A percentile compares a stretch with the other conserved stretches of the same genome.
Conservation (phyloP, 2,113 vertebrate genomes). For the Datnioides undecimradiatus region DNA sequence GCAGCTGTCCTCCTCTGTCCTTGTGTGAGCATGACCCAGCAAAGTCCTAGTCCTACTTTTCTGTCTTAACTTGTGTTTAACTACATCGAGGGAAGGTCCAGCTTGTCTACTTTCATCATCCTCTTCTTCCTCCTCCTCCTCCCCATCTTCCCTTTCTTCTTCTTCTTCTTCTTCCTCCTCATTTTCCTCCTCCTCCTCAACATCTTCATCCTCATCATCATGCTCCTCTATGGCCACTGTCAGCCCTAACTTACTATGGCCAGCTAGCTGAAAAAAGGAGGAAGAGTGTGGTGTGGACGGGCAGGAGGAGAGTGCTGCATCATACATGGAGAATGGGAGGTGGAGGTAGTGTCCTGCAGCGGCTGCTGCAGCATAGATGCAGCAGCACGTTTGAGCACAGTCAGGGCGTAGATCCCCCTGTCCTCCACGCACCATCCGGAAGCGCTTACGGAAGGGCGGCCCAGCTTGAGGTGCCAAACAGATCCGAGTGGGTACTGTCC, state of each 20-base stretch:
- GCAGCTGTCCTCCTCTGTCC: conserved; percentile 82
- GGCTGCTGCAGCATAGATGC: conserved; percentile 88
- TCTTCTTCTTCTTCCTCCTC: conserved; percentile 69
- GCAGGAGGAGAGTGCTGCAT: conserved; percentile 83
- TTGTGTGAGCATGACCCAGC: conserved; percentile 45
- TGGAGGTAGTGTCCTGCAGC: conserved; percentile 91
- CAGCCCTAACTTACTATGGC: conserved; percentile 72
- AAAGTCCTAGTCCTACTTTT: conserved; percentile 72
- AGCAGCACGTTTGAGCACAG: conserved; percentile 92
- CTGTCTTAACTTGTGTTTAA: conserved; percentile 72
- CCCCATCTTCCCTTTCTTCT: conserved; percentile 46
- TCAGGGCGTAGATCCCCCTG: conserved; percentile 83
- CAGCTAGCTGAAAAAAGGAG: conserved; percentile 75
- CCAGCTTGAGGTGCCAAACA: conserved; percentile 89
- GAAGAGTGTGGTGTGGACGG: conserved; percentile 68
- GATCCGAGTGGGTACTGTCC: conserved; percentile 81
- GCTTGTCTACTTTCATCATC: conserved; percentile 50
- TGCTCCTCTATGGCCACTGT: conserved; percentile 80
- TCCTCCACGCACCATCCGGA: conserved; percentile 87
- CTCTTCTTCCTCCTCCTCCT: conserved; percentile 51
- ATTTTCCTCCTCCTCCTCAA: conserved; percentile 85
- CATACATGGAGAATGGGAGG: conserved; percentile 89
- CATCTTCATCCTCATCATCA: conserved; percentile 74
- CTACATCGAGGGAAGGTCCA: conserved; percentile 66
- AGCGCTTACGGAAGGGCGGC: conserved; percentile 90